Evolutionary conservation across 2,888 invertebrate species (phyloP), one percentile per base, ranked within the genome.

Genomic region (Pachycephus smyrnensis): DNA sequence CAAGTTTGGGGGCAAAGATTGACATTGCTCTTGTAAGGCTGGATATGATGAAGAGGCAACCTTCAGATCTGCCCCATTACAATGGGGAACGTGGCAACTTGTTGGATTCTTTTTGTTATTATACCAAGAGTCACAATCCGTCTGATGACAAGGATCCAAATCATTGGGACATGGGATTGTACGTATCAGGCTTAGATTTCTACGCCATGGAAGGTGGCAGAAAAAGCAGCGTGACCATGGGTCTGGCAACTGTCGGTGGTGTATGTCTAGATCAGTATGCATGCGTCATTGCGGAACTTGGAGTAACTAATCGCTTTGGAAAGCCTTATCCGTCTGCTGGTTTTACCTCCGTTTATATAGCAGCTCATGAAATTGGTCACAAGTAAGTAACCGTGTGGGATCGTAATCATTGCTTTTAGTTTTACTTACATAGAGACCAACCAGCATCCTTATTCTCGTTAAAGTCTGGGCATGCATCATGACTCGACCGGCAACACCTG

Each of bases 301-400:
- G 96, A 71, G 94, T 95, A 1, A 94, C 94, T 1, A 96, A 96
- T 91, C 91, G 93, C 73, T 94, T 95, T 85, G 96, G 96, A 74
- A 94, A 95, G 82, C 96, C 96, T 2, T 96, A 96, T 91, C 96
- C 96, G 6, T 96, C 96, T 68, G 95, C 96, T 35, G 96, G 96
- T n/a, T 96, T 96, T 90, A 96, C 96, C 31, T 96, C 96, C 75
- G 95, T 96, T 86, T 96, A 96, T 91, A 95, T 96, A 88, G 93
- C 96, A 81, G 96, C 96, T 0, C 96, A 96, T 90, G 97, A 96
- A 93, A 96, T 97, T 80, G 96, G 96, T 81, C 96, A 96, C 92
- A 96, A 96, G 96, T 96, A 93, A 92, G 93, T 93, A 86, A 33
- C 69, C 35, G 55, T 15, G 75, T 68, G 12, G 75, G 69, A 73